Evolutionary conservation across 2,797 vertebrate genomes (phyloP).

Genomic region (Pelodytes ibericus): DNA sequence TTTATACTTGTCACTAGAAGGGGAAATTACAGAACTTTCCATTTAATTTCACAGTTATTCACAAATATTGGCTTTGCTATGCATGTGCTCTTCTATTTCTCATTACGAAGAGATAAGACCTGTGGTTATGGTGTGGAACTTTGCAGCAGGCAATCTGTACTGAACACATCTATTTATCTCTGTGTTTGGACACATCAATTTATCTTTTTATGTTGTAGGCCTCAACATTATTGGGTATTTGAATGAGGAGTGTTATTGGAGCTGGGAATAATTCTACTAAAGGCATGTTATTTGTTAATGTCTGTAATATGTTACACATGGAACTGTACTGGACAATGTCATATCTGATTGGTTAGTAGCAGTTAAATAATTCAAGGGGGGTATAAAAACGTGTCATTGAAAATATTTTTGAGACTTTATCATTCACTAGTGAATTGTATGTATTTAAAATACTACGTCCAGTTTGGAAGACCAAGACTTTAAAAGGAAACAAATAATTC

Average conservation of each 20-base stretch:
- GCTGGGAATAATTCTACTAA: too few species aligned
- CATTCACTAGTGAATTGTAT: too few species aligned
- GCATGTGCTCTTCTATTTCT: constrained; percentile 2
- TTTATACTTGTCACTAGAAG: constrained; percentile 26
- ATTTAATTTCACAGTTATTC: constrained; percentile 34
- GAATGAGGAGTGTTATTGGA: background rate
- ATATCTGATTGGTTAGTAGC: too few species aligned
- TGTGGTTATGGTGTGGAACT: constrained; percentile 1
- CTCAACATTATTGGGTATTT: background rate
- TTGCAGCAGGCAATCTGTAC: background rate
- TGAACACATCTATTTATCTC: background rate
- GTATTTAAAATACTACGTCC: too few species aligned
- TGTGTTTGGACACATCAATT: background rate
- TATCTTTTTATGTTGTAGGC: background rate
- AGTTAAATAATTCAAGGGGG: too few species aligned
- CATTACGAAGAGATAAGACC: background rate
- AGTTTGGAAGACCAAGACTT: too few species aligned
- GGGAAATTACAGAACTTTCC: constrained; percentile 17
- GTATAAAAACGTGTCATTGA: too few species aligned
- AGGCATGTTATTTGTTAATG: too few species aligned
- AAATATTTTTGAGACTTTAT: too few species aligned
- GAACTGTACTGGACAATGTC: too few species aligned
- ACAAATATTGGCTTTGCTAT: constrained; percentile 38
- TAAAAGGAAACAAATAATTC: too few species aligned
- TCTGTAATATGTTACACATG: too few species aligned